Conservation (phyloP, 2,888 invertebrate genomes). For the Camponotus fellah region DNA sequence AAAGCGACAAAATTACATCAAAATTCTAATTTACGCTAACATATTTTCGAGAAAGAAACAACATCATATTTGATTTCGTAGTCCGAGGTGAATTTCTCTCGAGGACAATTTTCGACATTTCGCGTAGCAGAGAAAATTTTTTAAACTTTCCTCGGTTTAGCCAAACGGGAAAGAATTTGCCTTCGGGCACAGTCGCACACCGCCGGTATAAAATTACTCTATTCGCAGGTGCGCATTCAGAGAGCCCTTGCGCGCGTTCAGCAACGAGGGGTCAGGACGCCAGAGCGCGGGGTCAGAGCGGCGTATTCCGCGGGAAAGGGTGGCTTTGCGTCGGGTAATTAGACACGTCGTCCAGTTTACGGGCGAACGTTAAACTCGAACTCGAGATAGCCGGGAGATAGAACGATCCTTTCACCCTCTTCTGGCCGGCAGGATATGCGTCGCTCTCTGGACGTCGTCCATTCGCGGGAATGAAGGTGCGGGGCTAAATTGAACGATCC, state of each 20-base stretch:
- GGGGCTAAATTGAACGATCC: slow-evolving; percentile 69
- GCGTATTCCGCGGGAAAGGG: slow-evolving; percentile 32
- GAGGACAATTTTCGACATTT: slow-evolving; percentile 1
- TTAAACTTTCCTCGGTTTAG: neutral
- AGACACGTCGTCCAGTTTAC: slow-evolving; percentile 79
- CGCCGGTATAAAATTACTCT: slow-evolving; percentile 37
- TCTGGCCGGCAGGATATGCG: slow-evolving; percentile 35
- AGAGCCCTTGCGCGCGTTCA: neutral
- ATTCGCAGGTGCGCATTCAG: slow-evolving; percentile 38
- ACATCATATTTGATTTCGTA: slow-evolving; percentile 12
- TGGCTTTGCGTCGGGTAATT: slow-evolving; percentile 75
- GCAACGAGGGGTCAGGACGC: neutral
- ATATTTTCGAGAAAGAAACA: neutral
- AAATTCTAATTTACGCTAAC: slow-evolving; percentile 6
- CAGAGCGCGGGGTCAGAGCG: slow-evolving; percentile 3
- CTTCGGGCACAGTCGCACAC: neutral
- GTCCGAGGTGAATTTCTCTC: neutral
- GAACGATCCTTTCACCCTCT: slow-evolving; percentile 58
- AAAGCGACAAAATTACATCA: neutral
- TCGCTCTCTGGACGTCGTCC: slow-evolving; percentile 34
- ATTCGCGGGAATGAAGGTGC: slow-evolving; percentile 63
- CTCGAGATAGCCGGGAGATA: slow-evolving; percentile 64
- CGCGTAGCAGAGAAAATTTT: slow-evolving; percentile 14
- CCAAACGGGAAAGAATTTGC: slow-evolving; percentile 27
- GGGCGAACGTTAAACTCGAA: slow-evolving; percentile 75